Conservation (phyloP, 2,888 invertebrate genomes). For the Synanthedon formicaeformis region DNA sequence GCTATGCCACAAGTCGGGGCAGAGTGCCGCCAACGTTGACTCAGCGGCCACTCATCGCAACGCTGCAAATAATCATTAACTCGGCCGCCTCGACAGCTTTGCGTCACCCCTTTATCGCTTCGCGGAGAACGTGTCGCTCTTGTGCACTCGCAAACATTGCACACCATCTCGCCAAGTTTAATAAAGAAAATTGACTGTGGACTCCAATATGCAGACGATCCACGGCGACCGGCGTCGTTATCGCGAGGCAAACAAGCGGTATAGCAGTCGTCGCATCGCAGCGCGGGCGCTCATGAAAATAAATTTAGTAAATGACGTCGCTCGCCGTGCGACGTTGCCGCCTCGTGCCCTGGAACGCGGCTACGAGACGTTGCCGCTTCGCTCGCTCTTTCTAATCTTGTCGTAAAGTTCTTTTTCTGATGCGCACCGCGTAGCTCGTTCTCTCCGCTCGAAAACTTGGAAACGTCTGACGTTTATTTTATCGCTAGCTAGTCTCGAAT, state of each 20-base stretch:
- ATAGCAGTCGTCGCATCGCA: slow-evolving; percentile 49
- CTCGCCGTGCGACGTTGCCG: slow-evolving; percentile 60
- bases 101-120: slow-evolving; percentile 65
- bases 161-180: slow-evolving; percentile 15
- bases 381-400: slow-evolving; percentile 70
- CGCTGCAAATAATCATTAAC: slow-evolving; percentile 60
- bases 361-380: slow-evolving; percentile 63
- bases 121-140: slow-evolving; percentile 52
- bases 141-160: slow-evolving; percentile 21
- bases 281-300: slow-evolving; percentile 64
- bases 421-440: slow-evolving; percentile 64
- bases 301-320: slow-evolving; percentile 70
- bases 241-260: slow-evolving; percentile 44
- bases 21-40: slow-evolving; percentile 39
- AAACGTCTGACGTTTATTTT: slow-evolving; percentile 66
- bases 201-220: slow-evolving; percentile 46
- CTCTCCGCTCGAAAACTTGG: slow-evolving; percentile 62
- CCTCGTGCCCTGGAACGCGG: slow-evolving; percentile 61
- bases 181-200: slow-evolving; percentile 30
- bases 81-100: slow-evolving; percentile 26
- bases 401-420: slow-evolving; percentile 72
- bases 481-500: slow-evolving; percentile 57
- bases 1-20: slow-evolving; percentile 3
- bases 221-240: slow-evolving; percentile 33
- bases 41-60: slow-evolving; percentile 65